Base-by-base conservation (phyloP, 2,888 invertebrate genomes). In the Drosophila sordidapex region DNA sequence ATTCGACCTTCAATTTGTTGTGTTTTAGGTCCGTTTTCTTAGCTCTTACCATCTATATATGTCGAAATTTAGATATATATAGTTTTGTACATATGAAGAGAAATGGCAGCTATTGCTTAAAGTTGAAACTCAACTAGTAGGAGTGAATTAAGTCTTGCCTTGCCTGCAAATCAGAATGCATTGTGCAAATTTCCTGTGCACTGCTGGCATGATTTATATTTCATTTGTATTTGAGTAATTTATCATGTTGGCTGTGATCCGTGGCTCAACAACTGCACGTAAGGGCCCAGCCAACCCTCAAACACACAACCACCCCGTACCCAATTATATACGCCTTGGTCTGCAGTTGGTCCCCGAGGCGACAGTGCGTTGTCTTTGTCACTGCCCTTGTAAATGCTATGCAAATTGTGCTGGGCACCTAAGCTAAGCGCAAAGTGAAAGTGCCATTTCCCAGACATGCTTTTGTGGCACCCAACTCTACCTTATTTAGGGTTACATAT, bases 141-240 rank as follows among this genome's bases (percentile, higher is more conserved):
- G 36, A 51, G 36, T 35, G 15, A 46, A 25, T 25, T 2, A 46
- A 46, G 27, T 38, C 51, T 38, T 29, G 52, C 57, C 46, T 29
- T 51, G 31, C 49, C 43, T 60, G 51, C 35, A 62, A 66, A 51
- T 62, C 49, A 33, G 40, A 51, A 40, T 74, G 75, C 77, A 79
- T 74, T 74, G 62, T 62, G 56, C 59, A 48, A 61, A 52, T 62
- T 76, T 76, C 54, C 70, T 76, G 78, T 58, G 65, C 66, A 69
- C 38, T 80, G 61, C 64, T 51, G 67, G 58, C 60, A 89, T 85
- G 90, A 90, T 85, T 85, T 85, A 89, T 90, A 85, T 82, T 89
- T 77, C 79, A 89, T 90, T 89, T 89, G 82, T 79, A 80, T 80
- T 78, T 63, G 73, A 76, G 90, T 87, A 81, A 87, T 89, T 87